Conservation (phyloP, 2,797 vertebrate genomes). For the Gallinago stenura region DNA sequence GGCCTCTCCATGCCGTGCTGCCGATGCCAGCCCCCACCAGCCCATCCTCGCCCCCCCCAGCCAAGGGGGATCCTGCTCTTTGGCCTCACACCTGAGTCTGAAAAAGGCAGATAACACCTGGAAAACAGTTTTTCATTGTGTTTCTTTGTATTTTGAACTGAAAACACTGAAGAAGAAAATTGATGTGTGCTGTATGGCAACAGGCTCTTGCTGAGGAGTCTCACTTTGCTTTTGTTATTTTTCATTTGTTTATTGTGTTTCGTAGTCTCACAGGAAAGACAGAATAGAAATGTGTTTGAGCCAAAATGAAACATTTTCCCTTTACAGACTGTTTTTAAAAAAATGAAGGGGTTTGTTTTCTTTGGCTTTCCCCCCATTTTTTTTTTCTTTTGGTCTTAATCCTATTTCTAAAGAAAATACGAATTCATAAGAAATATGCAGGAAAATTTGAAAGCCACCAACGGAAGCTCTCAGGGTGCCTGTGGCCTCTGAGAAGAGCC, state of each 20-base stretch:
- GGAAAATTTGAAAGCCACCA: background rate
- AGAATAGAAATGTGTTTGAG: background rate
- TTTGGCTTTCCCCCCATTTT: background rate
- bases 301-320: background rate
- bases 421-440: background rate
- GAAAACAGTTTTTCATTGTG: fast-evolving
- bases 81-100: background rate
- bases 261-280: background rate
- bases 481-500: background rate
- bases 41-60: background rate
- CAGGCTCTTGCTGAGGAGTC: background rate
- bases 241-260: background rate
- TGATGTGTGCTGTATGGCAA: background rate
- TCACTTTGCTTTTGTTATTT: background rate
- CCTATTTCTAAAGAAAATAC: background rate
- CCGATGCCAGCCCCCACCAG: fast-evolving
- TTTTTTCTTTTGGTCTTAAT: background rate
- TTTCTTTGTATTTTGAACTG: background rate
- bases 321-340: background rate
- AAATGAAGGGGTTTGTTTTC: background rate
- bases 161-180: background rate
- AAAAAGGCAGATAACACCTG: background rate
- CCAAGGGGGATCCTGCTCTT: fast-evolving
- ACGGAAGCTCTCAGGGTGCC: background rate
- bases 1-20: background rate